These are phyloP conservation scores for Cybosia mesomella DNA, from an alignment of 2,888 invertebrate genomes.

Conservation along the genomic window DNA sequence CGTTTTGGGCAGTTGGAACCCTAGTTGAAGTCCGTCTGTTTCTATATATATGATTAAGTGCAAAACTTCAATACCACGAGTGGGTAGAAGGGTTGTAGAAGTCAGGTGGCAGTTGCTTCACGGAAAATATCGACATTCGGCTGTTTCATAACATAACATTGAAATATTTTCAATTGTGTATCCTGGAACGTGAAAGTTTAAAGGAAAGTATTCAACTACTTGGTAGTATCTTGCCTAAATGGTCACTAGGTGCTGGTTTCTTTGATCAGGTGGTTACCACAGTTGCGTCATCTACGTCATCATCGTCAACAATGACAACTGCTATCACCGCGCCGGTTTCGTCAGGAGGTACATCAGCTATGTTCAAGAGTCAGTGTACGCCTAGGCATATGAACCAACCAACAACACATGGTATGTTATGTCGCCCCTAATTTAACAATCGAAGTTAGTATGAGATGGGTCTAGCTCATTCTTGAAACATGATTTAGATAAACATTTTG, in stretches of 20 bases:
- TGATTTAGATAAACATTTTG: background rate
- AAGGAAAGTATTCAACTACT: too few relatives aligned
- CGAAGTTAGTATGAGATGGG: background rate
- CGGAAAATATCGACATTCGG: too few relatives aligned
- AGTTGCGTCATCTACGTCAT: slow-evolving; percentile 66
- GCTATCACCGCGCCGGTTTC: slow-evolving; percentile 59
- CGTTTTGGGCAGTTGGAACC: too few relatives aligned
- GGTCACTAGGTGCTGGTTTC: background rate
- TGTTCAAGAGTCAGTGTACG: slow-evolving; percentile 71
- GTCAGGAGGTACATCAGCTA: slow-evolving; percentile 43
- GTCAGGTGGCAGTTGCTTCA: too few relatives aligned
- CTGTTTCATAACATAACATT: too few relatives aligned
- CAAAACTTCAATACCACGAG: too few relatives aligned
- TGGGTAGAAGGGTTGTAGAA: too few relatives aligned
- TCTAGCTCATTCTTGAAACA: background rate
- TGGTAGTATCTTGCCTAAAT: background rate
- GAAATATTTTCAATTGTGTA: background rate
- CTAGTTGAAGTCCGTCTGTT: too few relatives aligned
- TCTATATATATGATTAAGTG: too few relatives aligned
- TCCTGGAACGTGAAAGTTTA: too few relatives aligned
- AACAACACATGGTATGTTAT: slow-evolving; percentile 63
- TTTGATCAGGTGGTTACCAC: slow-evolving; percentile 69
- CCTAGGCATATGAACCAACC: slow-evolving; percentile 70
- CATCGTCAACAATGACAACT: slow-evolving; percentile 62
- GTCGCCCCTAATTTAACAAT: background rate